These are phyloP conservation scores for Saccostrea cuccullata DNA, from an alignment of 1,140 invertebrate species.

Conservation along the genomic window DNA sequence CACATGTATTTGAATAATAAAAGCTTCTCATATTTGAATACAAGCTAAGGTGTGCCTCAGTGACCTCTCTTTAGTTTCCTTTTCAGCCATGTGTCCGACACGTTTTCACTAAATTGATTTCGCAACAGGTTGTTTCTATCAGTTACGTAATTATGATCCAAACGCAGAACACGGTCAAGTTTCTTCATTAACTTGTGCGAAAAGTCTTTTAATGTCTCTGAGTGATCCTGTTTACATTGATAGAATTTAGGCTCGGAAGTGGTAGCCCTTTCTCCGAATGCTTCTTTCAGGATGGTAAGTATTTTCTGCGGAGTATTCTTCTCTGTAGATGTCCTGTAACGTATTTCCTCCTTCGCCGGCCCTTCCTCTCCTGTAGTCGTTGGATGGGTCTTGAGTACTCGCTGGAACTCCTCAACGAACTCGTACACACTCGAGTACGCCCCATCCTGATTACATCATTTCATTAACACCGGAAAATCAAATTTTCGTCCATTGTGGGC, in stretches of 20 bases:
- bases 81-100: conserved; percentile 17
- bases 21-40: too few relatives aligned
- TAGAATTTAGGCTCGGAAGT: conserved; percentile 1
- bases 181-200: conserved; percentile 11
- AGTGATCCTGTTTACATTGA: neutral
- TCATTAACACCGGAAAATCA: conserved; percentile 32
- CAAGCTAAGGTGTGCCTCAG: too few relatives aligned
- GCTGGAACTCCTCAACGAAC: conserved; percentile 38
- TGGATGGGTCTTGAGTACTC: neutral
- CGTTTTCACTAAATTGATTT: conserved; percentile 48
- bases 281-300: neutral
- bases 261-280: neutral
- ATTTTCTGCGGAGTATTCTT: neutral
- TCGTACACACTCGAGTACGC: conserved; percentile 29
- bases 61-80: conserved; percentile 40
- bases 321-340: conserved; percentile 1
- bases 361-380: conserved; percentile 42
- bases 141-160: neutral
- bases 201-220: neutral
- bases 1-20: too few relatives aligned
- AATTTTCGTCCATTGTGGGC: conserved; percentile 54
- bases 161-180: too few relatives aligned
- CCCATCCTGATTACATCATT: neutral
- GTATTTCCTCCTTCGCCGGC: conserved; percentile 35
- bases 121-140: neutral